Evolutionary conservation across 2,113 vertebrate genomes (phyloP).

Genomic region (Hirundichthys speculiger): DNA sequence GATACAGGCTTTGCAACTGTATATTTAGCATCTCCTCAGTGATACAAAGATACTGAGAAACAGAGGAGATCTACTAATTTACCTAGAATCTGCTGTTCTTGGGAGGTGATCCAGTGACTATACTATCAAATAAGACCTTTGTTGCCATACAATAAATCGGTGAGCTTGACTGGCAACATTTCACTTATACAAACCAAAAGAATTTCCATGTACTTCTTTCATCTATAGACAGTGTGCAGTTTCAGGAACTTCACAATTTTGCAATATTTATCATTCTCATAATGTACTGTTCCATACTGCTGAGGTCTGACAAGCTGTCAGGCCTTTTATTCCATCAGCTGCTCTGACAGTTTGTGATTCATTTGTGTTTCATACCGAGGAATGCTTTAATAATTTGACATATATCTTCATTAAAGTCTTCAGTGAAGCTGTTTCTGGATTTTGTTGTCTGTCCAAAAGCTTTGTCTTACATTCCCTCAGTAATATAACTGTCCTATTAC

Average conservation of each 20-base stretch:
- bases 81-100: neutral
- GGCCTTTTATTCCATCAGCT: constrained; percentile 30
- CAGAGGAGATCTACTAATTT: constrained; percentile 3
- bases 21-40: constrained; percentile 27
- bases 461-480: neutral
- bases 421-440: constrained; percentile 21
- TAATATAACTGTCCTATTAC: too few species aligned
- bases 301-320: constrained; percentile 26
- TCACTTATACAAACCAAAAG: constrained; percentile 11
- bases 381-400: constrained; percentile 67
- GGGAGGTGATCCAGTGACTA: constrained; percentile 9
- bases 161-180: too few species aligned
- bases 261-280: neutral
- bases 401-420: constrained; percentile 74
- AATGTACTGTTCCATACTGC: neutral
- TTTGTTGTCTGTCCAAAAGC: constrained; percentile 11
- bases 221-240: neutral
- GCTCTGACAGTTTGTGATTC: constrained; percentile 38
- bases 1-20: constrained; percentile 9
- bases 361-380: constrained; percentile 58
- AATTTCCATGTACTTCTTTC: constrained; percentile 4
- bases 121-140: neutral
- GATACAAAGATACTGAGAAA: constrained; percentile 17
- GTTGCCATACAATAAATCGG: neutral
- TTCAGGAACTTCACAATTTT: neutral